A percentile compares a stretch with the other conserved stretches of the same genome.
Evolutionary conservation across 2,888 invertebrate genomes (phyloP).

Genomic region (Koerneria pararmatus): DNA sequence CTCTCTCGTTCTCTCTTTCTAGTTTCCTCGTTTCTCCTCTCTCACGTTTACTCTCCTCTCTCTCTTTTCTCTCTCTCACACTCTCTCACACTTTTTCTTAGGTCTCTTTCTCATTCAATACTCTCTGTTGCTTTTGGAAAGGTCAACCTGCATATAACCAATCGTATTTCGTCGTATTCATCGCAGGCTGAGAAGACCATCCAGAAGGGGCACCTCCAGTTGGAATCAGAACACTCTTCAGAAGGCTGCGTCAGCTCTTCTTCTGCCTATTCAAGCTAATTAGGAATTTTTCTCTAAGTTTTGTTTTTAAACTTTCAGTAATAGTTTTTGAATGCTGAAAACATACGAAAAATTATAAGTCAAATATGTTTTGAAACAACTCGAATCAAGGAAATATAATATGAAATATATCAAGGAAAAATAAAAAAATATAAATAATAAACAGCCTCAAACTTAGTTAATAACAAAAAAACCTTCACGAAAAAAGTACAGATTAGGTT

Average conservation of each 20-base stretch:
- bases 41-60: background rate
- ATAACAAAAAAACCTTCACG: background rate
- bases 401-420: slow-evolving; percentile 9
- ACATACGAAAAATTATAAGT: background rate
- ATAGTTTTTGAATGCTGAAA: too few relatives aligned
- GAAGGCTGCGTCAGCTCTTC: too few relatives aligned
- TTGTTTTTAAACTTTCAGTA: too few relatives aligned
- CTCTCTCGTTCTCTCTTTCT: background rate
- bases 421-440: slow-evolving; percentile 2
- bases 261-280: too few relatives aligned
- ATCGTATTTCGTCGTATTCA: slow-evolving; percentile 38
- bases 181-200: slow-evolving; percentile 52
- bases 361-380: slow-evolving; percentile 8
- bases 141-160: slow-evolving; percentile 16
- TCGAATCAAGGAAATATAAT: background rate
- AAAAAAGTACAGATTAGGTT: background rate
- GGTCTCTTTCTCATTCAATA: too few relatives aligned
- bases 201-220: slow-evolving; percentile 57
- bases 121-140: too few relatives aligned
- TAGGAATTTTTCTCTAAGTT: too few relatives aligned
- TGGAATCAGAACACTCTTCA: too few relatives aligned
- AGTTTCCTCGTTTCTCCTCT: background rate
- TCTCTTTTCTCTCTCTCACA: background rate
- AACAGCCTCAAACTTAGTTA: slow-evolving; percentile 9
- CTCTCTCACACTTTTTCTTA: too few relatives aligned